Base-by-base conservation (phyloP, 2,888 invertebrate species). In the Erannis defoliaria region DNA sequence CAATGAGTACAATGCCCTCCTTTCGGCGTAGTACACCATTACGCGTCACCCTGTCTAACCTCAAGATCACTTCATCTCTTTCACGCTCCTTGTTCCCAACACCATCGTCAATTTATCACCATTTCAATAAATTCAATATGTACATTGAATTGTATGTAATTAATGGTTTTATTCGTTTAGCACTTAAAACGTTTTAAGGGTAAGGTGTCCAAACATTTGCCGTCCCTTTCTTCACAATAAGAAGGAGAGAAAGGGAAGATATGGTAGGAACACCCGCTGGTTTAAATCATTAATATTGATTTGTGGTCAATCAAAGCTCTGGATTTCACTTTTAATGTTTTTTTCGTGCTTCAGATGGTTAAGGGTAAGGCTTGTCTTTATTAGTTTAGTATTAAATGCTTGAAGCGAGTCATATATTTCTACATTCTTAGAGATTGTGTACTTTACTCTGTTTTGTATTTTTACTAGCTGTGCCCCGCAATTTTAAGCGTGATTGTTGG, bases 111-210 rank as follows among this genome's bases (percentile, higher is more conserved):
- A 93, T 93, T 91, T 90, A 93, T 93, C 91, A 92, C 90, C 85
- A 93, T 93, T 93, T 92, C 88, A 93, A 93, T 93, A 93, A 93
- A 93, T 93, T 92, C 93, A 93, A 93, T 93, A 93, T 93, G 92
- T 92, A 92, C 92, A 91, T 91, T 91, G 91, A 92, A 92, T 91
- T 89, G 88, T 85, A 70, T 89, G 90, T 92, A 93, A 93, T 93
- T 93, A 93, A 93, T 93, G 92, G 90, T 92, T 91, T 92, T 90
- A 92, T 93, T 90, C 92, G 92, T 92, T 92, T 91, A 92, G 90
- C 92, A 92, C 92, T 92, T 91, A 90, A 90, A 92, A 86, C 87
- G 89, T 76, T 89, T 85, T 90, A 89, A 90, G 91, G 91, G 90
- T 86, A 88, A 89, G 89, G 90, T 90, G 92, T 91, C 91, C 89